A percentile compares a stretch with the other conserved stretches of the same genome.
These are phyloP conservation scores for Drosophila pachea DNA, from an alignment of 1,140 invertebrate genomes.

Conservation along the genomic window DNA sequence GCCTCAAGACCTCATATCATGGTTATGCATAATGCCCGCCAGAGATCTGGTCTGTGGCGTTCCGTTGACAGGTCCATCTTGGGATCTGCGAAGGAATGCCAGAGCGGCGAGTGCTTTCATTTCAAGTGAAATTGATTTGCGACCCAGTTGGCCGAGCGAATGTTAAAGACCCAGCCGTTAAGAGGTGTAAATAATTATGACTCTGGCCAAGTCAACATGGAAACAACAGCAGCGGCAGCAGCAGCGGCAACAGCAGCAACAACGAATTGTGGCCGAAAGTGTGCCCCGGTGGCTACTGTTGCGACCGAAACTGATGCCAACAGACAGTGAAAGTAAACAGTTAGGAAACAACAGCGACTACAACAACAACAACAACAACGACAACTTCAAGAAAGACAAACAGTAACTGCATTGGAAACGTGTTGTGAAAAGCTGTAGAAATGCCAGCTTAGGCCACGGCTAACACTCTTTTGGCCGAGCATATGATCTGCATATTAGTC, in stretches of 20 bases:
- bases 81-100: conserved; percentile 30
- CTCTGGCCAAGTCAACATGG: conserved; percentile 55
- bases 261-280: conserved; percentile 54
- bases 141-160: conserved; percentile 67
- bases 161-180: conserved; percentile 59
- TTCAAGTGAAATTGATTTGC: conserved; percentile 76
- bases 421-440: conserved; percentile 63
- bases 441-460: conserved; percentile 48
- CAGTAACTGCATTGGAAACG: conserved; percentile 47
- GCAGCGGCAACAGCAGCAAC: conserved; percentile 17
- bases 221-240: too few relatives aligned
- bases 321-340: conserved; percentile 72
- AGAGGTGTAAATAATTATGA: conserved; percentile 74
- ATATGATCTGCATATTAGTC: conserved; percentile 12
- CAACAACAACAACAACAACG: conserved; percentile 21
- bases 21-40: conserved; percentile 58
- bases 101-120: conserved; percentile 59
- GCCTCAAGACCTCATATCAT: conserved; percentile 3
- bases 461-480: conserved; percentile 37
- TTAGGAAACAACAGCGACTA: conserved; percentile 50
- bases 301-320: conserved; percentile 48
- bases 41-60: conserved; percentile 21
- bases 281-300: conserved; percentile 61
- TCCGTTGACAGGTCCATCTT: conserved; percentile 64
- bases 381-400: conserved; percentile 25